A percentile compares a stretch with the other conserved stretches of the same genome.
Conservation (phyloP, 2,113 vertebrate genomes). For the Microtus montanus region DNA sequence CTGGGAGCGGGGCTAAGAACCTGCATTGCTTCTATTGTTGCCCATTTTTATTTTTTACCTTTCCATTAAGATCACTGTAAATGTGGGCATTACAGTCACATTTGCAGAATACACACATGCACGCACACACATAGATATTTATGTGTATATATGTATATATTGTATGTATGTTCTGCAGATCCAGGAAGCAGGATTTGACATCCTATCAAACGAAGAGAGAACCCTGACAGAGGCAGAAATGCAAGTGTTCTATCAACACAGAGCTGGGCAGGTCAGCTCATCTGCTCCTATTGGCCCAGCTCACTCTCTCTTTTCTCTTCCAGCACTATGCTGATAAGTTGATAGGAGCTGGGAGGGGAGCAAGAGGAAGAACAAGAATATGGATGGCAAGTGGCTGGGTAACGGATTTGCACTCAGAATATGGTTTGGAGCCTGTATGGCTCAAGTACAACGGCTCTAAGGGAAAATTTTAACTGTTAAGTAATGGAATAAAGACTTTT, state of each 20-base stretch:
- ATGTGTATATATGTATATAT: background rate
- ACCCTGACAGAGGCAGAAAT: constrained; percentile 87
- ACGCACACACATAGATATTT: background rate
- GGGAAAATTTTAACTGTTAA: background rate
- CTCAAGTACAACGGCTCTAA: background rate
- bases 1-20: background rate
- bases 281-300: background rate
- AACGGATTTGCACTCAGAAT: background rate
- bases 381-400: background rate
- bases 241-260: constrained; percentile 88
- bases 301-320: background rate
- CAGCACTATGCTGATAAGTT: background rate
- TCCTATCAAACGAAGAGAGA: constrained; percentile 87
- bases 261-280: constrained; percentile 85
- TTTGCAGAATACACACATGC: background rate
- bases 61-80: background rate
- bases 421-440: background rate
- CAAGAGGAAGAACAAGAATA: background rate
- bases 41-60: background rate
- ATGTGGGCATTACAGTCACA: constrained; percentile 16
- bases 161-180: constrained; percentile 82
- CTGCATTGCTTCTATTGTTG: background rate
- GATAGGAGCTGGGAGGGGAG: background rate
- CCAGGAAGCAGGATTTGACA: constrained; percentile 91
- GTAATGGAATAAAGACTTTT: background rate